Percentiles rank a stretch among this genome's conserved stretches.
Evolutionary conservation across 2,888 invertebrate genomes (phyloP).

Genomic region (Sinodicranocentrus sp.): DNA sequence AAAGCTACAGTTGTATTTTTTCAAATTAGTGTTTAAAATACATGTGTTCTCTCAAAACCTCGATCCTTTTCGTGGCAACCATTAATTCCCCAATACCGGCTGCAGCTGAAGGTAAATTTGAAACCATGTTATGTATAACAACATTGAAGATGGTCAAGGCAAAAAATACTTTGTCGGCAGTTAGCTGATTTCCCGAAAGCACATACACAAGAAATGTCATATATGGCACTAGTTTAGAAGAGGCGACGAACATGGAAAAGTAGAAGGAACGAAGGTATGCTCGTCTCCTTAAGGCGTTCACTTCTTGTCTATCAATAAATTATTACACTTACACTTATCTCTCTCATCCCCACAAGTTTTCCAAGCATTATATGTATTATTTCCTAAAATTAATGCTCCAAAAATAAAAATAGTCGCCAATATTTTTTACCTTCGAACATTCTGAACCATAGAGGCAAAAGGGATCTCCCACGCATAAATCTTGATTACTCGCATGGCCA

Average conservation of each 20-base stretch:
- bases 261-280: slow-evolving; percentile 84
- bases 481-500: slow-evolving; percentile 95
- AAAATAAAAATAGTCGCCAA: no score
- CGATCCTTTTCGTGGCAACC: slow-evolving; percentile 87
- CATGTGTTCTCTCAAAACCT: no score
- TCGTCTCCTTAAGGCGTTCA: slow-evolving; percentile 83
- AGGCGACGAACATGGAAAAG: slow-evolving; percentile 84
- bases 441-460: slow-evolving; percentile 88
- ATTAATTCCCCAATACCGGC: slow-evolving; percentile 88
- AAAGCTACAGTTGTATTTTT: no score
- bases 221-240: slow-evolving; percentile 90
- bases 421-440: slow-evolving; percentile 86
- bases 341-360: no score
- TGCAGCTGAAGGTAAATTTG: slow-evolving; percentile 92
- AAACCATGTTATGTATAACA: slow-evolving; percentile 89
- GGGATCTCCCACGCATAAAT: slow-evolving; percentile 84
- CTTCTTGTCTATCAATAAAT: slow-evolving; percentile 82
- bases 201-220: slow-evolving; percentile 88
- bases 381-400: no score
- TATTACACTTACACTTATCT: no score
- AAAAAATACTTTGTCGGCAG: slow-evolving; percentile 89
- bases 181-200: slow-evolving; percentile 82
- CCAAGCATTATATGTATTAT: no score
- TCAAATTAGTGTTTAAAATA: no score
- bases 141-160: slow-evolving; percentile 93